A percentile compares a stretch with the other conserved stretches of the same genome.
phyloP scores from a whole-genome alignment of 1,140 invertebrate genomes.

The Achroia grisella region DNA sequence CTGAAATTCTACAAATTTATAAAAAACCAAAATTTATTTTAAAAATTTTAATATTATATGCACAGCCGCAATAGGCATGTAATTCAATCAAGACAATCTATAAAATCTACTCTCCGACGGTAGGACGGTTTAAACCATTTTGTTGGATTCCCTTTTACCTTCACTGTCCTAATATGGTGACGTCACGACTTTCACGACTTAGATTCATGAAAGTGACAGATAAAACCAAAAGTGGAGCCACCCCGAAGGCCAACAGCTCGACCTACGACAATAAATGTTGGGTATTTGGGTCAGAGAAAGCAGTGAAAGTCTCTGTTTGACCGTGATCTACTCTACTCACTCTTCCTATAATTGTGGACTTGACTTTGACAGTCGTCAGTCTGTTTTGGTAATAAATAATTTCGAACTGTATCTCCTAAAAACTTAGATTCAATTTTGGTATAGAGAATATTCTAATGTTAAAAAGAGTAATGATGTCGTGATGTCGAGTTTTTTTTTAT shows the following conservation, averaged over 20 bases:
- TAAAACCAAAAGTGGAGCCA: constrained; percentile 55
- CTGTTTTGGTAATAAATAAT: constrained; percentile 18
- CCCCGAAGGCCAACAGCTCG: constrained; percentile 48
- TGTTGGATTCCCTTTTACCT: constrained; percentile 29
- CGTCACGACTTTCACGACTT: constrained; percentile 49
- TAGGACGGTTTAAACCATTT: constrained; percentile 2
- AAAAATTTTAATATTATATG: too few species aligned
- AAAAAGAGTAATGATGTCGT: too few species aligned
- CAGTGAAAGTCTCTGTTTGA: constrained; percentile 52
- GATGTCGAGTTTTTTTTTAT: constrained; percentile 28
- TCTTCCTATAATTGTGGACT: constrained; percentile 35
- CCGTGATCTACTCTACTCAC: constrained; percentile 51
- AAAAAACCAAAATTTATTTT: too few species aligned
- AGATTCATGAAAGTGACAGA: constrained; percentile 63
- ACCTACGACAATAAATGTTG: constrained; percentile 36
- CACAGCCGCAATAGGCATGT: too few species aligned
- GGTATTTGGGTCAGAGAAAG: constrained; percentile 53
- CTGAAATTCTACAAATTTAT: too few species aligned
- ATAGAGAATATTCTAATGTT: too few species aligned
- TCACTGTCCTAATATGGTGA: constrained; percentile 22
- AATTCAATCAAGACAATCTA: too few species aligned
- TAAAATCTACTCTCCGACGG: too few species aligned
- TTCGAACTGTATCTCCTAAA: constrained; percentile 14
- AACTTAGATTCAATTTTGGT: constrained; percentile 23
- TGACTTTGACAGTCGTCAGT: constrained; percentile 26